Evolutionary conservation across 2,797 vertebrate genomes (phyloP), one percentile per base, ranked within the genome.

Genomic region (Kryptopterus vitreolus): DNA sequence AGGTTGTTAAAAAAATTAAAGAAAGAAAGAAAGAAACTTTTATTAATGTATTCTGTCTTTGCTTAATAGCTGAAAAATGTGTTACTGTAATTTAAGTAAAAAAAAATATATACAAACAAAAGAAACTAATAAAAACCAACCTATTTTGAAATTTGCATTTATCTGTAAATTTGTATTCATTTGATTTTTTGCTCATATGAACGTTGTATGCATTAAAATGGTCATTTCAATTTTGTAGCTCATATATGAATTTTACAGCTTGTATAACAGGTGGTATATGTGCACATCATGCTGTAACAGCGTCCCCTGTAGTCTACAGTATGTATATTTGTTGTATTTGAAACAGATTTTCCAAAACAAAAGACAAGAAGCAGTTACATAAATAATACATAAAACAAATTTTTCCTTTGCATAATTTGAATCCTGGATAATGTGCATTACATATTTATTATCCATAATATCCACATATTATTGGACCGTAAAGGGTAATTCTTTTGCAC

Each of bases 291-390:
- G 71, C 3, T 38, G 13, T 83, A 85, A 79, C 63, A 84, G 82
- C 31, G 62, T 71, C 82, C 77, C 79, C 84, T 84, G 63, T 20
- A 68, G 82, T 53, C 29, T 38, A n/a, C n/a, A n/a, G n/a, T n/a
- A n/a, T n/a, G n/a, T n/a, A n/a, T n/a, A n/a, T n/a, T n/a, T n/a
- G n/a, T n/a, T n/a, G n/a, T n/a, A n/a, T n/a, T n/a, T n/a, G n/a
- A n/a, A n/a, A n/a, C n/a, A n/a, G n/a, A n/a, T n/a, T n/a, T n/a
- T n/a, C n/a, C 1, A 22, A n/a, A 61, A 11, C 3, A n/a, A 24
- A 33, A 35, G 8, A 11, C 15, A 61, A 15, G 31, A 18, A 22
- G n/a, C n/a, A n/a, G n/a, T n/a, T n/a, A n/a, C n/a, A 65, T 35
- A 8, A 63, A 24, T 7, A 24, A 46, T 1, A 46, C 11, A 26